Evolutionary conservation across 2,797 vertebrate species (phyloP), one percentile per base, ranked within the genome.

Genomic region (Xiphorhynchus erythropygius): DNA sequence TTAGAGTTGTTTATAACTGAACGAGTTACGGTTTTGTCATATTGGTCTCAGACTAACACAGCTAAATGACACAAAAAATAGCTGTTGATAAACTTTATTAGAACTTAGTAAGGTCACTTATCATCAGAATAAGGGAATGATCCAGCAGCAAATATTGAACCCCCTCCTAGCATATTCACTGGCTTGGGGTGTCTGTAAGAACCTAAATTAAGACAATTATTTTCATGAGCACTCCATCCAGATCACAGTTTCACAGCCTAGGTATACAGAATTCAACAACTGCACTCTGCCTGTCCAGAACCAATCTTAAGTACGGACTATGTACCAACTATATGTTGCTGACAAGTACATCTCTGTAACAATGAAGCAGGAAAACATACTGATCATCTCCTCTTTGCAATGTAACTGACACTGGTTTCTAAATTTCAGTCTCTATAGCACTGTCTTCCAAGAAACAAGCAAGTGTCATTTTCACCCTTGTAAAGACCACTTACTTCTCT

Each of bases 131-230:
- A 87, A 65, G 25, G 64, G 37, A 68, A 68, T 18, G 35, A 46
- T 50, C 19, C 11, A 64, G 12, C 15, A 88, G 27, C 18, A 62
- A 87, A 83, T 11, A 50, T 0, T 65, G 18, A 77, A 55, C n/a
- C 1, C 1, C 4, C 8, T 74, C 50, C 33, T 33, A 62, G 5
- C 2, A 10, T 2, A 73, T 11, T 7, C 19, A 68, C 42, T 71
- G 47, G 7, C 32, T 73, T 82, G 11, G 12, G 7, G 13, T 25
- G 9, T 27, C 59, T 57, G 2, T 33, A 74, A 87, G 42, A 91
- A 79, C 25, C 25, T 42, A 52, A 76, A 69, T 33, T 30, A 71
- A 50, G 28, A 56, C 3, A 1, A 82, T 87, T 56, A 63, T 35
- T 75, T 56, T 55, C 28, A 73, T 35, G n/a, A 84, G 39, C 15